These are phyloP conservation scores for Mactromeris polynyma DNA, from an alignment of 2,888 invertebrate genomes.

Conservation along the genomic window DNA sequence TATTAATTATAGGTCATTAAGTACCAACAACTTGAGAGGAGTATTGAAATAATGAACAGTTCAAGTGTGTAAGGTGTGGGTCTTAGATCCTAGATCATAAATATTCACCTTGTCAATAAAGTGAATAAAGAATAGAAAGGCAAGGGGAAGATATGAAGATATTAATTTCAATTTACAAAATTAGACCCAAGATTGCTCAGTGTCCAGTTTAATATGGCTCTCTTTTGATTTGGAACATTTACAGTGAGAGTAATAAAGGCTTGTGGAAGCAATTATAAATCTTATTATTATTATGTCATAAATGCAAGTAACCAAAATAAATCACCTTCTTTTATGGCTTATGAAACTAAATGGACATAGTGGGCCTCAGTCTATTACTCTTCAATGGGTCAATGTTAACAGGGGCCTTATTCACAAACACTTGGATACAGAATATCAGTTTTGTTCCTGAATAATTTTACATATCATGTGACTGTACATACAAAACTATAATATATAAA, in stretches of 20 bases:
- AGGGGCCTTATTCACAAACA: no score
- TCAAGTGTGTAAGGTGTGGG: not conserved
- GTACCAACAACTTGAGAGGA: not conserved
- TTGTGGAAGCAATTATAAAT: no score
- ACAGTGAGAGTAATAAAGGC: no score
- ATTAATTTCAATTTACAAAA: not conserved
- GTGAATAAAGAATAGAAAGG: not conserved
- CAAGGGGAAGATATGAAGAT: not conserved
- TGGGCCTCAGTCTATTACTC: no score
- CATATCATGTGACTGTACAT: not conserved
- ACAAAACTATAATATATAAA: not conserved
- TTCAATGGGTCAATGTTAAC: no score
- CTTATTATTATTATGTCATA: no score
- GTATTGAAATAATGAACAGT: conserved; percentile 1
- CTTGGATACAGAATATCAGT: no score
- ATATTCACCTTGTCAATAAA: conserved; percentile 7
- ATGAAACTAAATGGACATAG: no score
- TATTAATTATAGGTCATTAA: not conserved
- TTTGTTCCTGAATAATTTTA: not conserved
- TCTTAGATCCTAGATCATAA: not conserved
- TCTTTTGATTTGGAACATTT: not conserved
- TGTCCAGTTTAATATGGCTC: not conserved
- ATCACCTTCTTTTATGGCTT: no score
- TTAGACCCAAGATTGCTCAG: not conserved
- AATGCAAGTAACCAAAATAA: no score